Evolutionary conservation across 2,113 vertebrate species (phyloP).

Genomic region (Lasiurus cinereus): DNA sequence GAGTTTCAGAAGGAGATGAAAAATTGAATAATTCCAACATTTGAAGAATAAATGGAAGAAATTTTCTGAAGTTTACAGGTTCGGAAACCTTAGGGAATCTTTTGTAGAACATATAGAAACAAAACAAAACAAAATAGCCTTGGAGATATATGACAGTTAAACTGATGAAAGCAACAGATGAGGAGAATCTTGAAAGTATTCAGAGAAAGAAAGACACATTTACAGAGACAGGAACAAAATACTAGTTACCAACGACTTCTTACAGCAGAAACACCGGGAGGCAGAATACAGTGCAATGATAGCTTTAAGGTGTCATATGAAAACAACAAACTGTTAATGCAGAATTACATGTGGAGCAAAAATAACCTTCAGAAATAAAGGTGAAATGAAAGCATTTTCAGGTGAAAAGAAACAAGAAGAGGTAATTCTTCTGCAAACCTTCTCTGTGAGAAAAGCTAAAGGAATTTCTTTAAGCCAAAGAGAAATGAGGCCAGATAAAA

Average conservation of each 20-base stretch:
- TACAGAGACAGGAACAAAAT: neutral
- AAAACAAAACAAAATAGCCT: neutral
- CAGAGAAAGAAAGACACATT: neutral
- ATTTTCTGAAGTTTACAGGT: neutral
- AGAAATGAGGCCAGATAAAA: neutral
- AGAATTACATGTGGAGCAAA: neutral
- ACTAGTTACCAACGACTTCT: neutral
- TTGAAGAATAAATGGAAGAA: constrained; percentile 19
- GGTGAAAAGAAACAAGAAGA: neutral
- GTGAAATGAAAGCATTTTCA: neutral
- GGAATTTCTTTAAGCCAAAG: neutral
- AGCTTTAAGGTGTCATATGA: neutral
- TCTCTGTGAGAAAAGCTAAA: neutral
- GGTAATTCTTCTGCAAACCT: neutral
- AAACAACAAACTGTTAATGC: neutral
- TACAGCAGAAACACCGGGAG: neutral
- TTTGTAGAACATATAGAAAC: neutral
- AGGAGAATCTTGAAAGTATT: neutral
- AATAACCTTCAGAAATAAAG: neutral
- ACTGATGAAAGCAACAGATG: neutral
- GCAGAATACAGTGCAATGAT: neutral
- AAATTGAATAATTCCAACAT: neutral
- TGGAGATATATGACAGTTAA: neutral
- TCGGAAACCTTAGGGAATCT: neutral
- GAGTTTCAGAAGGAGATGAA: neutral